Conservation (phyloP, 2,888 invertebrate species). For the Drosophila ustulata region DNA sequence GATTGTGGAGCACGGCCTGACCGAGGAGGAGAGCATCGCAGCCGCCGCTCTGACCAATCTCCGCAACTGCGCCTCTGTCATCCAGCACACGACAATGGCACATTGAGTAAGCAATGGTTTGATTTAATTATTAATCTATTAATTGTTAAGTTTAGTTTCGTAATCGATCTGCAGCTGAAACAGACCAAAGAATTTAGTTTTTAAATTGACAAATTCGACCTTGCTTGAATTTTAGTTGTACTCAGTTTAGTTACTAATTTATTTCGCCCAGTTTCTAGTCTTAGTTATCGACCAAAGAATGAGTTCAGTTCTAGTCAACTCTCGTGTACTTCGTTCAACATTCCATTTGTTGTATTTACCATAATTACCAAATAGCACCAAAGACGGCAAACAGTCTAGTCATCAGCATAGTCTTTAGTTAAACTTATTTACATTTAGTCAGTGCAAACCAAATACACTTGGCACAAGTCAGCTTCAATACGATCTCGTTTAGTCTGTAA, state of each 20-base stretch:
- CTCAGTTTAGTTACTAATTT: constrained; percentile 49
- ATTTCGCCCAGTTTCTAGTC: constrained; percentile 47
- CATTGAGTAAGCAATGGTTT: constrained; percentile 67
- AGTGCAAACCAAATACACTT: constrained; percentile 42
- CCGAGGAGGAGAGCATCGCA: constrained; percentile 85
- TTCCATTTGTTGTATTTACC: constrained; percentile 51
- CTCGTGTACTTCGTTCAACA: constrained; percentile 57
- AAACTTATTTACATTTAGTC: constrained; percentile 48
- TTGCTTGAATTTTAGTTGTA: constrained; percentile 43
- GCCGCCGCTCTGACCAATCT: constrained; percentile 85
- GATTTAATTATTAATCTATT: constrained; percentile 53
- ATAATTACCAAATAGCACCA: constrained; percentile 27
- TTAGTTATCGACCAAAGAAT: constrained; percentile 40
- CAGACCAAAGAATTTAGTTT: constrained; percentile 77
- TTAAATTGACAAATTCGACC: constrained; percentile 35
- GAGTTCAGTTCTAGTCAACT: constrained; percentile 68
- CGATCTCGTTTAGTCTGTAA: constrained; percentile 67
- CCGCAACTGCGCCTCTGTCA: constrained; percentile 85
- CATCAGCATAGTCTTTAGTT: constrained; percentile 47
- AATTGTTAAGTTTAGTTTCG: constrained; percentile 68
- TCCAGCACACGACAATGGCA: constrained; percentile 85
- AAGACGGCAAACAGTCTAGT: constrained; percentile 56
- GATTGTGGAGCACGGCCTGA: constrained; percentile 83
- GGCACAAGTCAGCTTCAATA: constrained; percentile 72
- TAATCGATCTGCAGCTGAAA: constrained; percentile 74